A percentile compares a stretch with the other conserved stretches of the same genome.
phyloP scores from a whole-genome alignment of 2,113 vertebrate genomes.

The Prochilodus magdalenae region DNA sequence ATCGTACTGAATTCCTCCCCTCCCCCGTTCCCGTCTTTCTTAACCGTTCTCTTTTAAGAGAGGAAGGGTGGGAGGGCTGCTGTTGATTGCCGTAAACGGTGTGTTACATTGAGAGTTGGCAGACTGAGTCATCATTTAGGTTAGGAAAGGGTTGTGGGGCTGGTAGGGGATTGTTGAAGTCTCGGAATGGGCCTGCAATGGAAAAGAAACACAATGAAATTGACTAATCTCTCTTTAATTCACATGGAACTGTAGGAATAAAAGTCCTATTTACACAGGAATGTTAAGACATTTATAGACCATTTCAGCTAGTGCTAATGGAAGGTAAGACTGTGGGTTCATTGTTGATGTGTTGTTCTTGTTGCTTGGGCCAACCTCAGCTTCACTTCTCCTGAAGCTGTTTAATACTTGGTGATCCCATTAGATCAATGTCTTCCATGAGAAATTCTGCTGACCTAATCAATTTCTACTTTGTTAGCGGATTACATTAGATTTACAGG shows the following conservation, averaged over 20 bases:
- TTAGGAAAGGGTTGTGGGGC: constrained; percentile 60
- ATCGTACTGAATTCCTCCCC: constrained; percentile 22
- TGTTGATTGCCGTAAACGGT: constrained; percentile 54
- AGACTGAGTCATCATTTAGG: constrained; percentile 66
- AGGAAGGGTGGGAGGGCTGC: constrained; percentile 62
- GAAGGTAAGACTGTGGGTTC: not conserved
- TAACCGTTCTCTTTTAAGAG: constrained; percentile 54
- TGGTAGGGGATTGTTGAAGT: constrained; percentile 48
- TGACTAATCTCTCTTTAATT: not conserved
- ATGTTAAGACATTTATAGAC: not conserved
- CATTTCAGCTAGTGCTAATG: not conserved
- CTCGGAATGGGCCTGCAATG: not conserved
- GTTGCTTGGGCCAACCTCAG: constrained; percentile 42
- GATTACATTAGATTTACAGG: not conserved
- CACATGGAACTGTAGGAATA: not conserved
- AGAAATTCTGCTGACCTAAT: constrained; percentile 12
- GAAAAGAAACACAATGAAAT: not conserved
- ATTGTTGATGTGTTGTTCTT: constrained; percentile 45
- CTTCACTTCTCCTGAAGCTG: constrained; percentile 5
- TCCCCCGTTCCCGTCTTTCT: constrained; percentile 13
- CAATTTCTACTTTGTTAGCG: not conserved
- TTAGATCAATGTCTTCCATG: not conserved
- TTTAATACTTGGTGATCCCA: not conserved
- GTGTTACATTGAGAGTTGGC: constrained; percentile 49
- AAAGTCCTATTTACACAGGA: constrained; percentile 10